These are phyloP conservation scores for Patiria miniata DNA, from an alignment of 35 echinoderm and acorn worm species.

Conservation along the genomic window DNA sequence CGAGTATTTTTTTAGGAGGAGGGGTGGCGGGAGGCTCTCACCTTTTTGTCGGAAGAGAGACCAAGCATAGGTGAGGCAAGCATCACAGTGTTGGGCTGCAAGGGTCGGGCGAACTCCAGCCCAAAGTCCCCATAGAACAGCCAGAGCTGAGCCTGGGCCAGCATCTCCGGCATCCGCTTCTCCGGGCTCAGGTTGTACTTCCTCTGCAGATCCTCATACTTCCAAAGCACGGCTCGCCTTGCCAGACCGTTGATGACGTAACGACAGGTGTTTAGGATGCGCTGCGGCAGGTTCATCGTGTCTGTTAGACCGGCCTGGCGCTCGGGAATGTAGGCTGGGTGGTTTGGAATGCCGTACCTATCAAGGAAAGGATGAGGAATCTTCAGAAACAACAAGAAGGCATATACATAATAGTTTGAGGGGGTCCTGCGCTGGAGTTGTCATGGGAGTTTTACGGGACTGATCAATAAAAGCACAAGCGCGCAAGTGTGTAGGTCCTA, in stretches of 20 bases:
- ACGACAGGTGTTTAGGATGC: background rate
- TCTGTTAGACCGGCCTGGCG: background rate
- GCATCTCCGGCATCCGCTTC: background rate
- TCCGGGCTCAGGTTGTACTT: background rate
- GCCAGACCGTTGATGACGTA: background rate
- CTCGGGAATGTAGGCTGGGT: conserved; percentile 11
- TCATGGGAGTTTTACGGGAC: no score
- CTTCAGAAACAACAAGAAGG: no score
- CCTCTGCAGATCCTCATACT: background rate
- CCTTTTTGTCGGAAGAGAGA: background rate
- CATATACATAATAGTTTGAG: no score
- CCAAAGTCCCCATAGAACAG: conserved; percentile 4
- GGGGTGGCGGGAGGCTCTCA: no score
- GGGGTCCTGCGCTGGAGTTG: no score
- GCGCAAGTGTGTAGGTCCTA: no score
- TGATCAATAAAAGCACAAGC: no score
- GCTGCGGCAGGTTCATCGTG: background rate
- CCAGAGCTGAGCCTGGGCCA: background rate
- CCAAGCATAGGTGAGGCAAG: conserved; percentile 2
- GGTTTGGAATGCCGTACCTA: background rate
- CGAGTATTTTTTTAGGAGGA: no score
- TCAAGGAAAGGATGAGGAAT: background rate
- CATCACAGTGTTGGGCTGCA: background rate
- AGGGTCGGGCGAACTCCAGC: background rate
- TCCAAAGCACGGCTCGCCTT: background rate